A percentile compares a stretch with the other conserved stretches of the same genome.
These are phyloP conservation scores for Dryas iulia DNA, from an alignment of 1,140 invertebrate genomes.

Conservation along the genomic window DNA sequence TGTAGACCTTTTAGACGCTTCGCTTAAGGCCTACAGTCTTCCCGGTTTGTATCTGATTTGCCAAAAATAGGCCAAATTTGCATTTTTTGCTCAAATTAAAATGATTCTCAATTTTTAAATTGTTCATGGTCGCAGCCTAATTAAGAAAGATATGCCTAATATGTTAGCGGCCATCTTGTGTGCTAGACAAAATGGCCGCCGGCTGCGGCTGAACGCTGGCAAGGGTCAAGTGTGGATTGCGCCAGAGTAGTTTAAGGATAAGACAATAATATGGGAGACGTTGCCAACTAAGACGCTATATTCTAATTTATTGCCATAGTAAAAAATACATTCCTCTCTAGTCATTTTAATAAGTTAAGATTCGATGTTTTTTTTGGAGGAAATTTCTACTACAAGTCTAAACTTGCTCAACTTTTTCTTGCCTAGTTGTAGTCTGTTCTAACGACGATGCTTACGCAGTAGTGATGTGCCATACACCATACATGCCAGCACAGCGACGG, in stretches of 20 bases:
- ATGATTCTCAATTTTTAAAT: constrained; percentile 30
- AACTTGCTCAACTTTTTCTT: constrained; percentile 72
- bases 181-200: constrained; percentile 26
- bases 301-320: constrained; percentile 55
- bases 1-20: constrained; percentile 71
- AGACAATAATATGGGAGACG: constrained; percentile 70
- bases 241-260: constrained; percentile 64
- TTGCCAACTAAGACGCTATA: constrained; percentile 63
- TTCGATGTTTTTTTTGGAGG: constrained; percentile 44
- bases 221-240: constrained; percentile 23
- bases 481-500: constrained; percentile 48
- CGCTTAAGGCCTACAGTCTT: constrained; percentile 72
- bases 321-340: constrained; percentile 73
- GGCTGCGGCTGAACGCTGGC: constrained; percentile 23
- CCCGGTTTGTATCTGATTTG: constrained; percentile 61
- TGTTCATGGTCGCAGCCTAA: constrained; percentile 22
- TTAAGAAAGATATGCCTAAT: constrained; percentile 9
- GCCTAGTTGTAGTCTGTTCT: constrained; percentile 60
- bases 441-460: constrained; percentile 54
- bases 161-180: constrained; percentile 19
- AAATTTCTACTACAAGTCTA: constrained; percentile 46
- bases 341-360: constrained; percentile 62
- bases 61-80: constrained; percentile 68
- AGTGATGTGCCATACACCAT: constrained; percentile 67
- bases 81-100: constrained; percentile 60